Percentiles rank a stretch among this genome's conserved stretches.
phyloP scores from a whole-genome alignment of 1,140 invertebrate species.

The Tetranychus urticae region DNA sequence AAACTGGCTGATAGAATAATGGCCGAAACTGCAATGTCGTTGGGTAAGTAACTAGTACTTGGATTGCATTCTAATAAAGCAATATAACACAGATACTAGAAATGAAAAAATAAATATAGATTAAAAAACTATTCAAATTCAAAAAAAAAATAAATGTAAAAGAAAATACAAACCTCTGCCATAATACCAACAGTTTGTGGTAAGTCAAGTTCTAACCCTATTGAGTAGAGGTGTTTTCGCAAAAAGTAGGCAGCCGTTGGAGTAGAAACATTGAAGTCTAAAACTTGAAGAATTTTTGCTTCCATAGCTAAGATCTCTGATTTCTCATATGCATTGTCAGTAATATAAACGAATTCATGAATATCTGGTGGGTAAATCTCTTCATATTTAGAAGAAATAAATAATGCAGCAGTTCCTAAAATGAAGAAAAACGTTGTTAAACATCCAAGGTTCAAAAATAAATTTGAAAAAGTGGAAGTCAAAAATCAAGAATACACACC shows the following conservation, averaged over 20 bases:
- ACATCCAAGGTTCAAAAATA: no score
- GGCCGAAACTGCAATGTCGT: conserved; percentile 35
- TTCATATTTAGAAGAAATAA: conserved; percentile 83
- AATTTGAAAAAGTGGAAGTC: no score
- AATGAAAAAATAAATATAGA: neutral
- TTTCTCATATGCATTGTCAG: conserved; percentile 62
- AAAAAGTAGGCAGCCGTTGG: conserved; percentile 10
- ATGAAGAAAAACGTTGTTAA: no score
- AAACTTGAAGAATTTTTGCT: conserved; percentile 28
- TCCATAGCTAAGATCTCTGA: conserved; percentile 63
- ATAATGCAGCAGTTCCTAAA: conserved; percentile 38
- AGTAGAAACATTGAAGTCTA: conserved; percentile 8
- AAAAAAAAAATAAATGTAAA: neutral
- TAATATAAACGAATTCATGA: conserved; percentile 70
- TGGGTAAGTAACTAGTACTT: conserved; percentile 57
- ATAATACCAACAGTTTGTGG: neutral
- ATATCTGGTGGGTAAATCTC: conserved; percentile 75
- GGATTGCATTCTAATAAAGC: conserved; percentile 61
- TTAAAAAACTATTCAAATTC: neutral
- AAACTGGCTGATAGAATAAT: conserved; percentile 4
- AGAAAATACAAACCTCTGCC: conserved; percentile 2
- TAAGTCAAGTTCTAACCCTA: neutral
- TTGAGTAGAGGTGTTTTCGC: neutral
- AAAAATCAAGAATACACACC: neutral
- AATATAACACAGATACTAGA: conserved; percentile 59